phyloP scores from a whole-genome alignment of 1,140 invertebrate species.

The Drosophila bocki region DNA sequence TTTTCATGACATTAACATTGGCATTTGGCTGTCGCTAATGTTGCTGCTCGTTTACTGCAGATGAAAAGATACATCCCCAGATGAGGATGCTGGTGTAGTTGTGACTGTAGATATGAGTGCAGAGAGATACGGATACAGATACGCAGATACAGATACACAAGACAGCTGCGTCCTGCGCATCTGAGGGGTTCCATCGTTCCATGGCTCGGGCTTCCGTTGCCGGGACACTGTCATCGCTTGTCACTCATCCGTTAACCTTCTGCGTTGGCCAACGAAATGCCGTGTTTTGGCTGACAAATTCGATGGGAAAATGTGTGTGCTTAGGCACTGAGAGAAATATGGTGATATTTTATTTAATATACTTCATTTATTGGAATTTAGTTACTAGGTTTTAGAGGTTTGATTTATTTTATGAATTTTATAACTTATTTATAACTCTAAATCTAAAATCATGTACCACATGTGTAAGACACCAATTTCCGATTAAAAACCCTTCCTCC shows the following conservation, averaged over 20 bases:
- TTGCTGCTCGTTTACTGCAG: constrained; percentile 54
- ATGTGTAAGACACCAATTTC: background rate
- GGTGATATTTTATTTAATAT: background rate
- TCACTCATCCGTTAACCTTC: constrained; percentile 55
- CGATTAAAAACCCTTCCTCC: background rate
- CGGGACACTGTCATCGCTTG: constrained; percentile 48
- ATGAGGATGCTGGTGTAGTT: constrained; percentile 23
- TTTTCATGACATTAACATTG: constrained; percentile 82
- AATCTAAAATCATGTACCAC: background rate
- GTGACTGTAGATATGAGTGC: constrained; percentile 15
- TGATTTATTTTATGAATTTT: background rate
- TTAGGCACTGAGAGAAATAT: background rate
- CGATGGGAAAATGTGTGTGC: constrained; percentile 1
- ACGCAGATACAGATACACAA: constrained; percentile 30
- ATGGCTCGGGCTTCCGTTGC: constrained; percentile 46
- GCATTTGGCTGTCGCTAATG: constrained; percentile 51
- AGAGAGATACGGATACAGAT: constrained; percentile 21
- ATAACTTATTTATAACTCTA: background rate
- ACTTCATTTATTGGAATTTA: too few relatives aligned
- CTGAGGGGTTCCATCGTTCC: constrained; percentile 22
- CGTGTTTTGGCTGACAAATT: constrained; percentile 36
- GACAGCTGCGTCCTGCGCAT: constrained; percentile 51
- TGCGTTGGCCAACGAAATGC: constrained; percentile 33
- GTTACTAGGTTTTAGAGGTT: background rate
- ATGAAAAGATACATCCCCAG: constrained; percentile 22